Percentiles rank a stretch among this genome's conserved stretches.
Conservation (phyloP, 2,888 invertebrate species). For the Amitus sp. region DNA sequence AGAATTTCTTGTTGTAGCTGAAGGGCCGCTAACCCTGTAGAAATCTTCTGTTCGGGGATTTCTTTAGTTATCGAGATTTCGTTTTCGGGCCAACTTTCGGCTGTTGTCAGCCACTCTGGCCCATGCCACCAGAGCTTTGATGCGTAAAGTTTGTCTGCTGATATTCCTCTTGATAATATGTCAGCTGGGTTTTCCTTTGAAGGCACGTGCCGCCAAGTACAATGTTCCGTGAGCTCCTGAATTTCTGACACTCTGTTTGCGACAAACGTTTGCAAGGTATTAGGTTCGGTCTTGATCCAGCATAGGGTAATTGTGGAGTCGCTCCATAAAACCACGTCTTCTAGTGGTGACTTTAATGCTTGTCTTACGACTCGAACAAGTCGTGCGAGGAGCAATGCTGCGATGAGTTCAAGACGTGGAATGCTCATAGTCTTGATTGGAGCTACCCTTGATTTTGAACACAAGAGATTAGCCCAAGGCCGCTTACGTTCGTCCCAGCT, state of each 20-base stretch:
- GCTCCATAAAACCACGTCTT: slow-evolving; percentile 15
- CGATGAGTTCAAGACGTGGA: neutral
- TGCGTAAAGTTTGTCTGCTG: too few species aligned
- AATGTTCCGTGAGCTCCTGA: too few species aligned
- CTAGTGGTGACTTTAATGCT: too few species aligned
- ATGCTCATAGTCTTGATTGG: neutral
- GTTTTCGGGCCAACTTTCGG: too few species aligned
- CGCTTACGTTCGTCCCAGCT: too few species aligned
- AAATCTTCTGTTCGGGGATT: too few species aligned
- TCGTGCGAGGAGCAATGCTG: neutral
- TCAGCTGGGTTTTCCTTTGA: slow-evolving; percentile 49
- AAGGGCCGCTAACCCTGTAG: too few species aligned
- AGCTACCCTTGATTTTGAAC: neutral
- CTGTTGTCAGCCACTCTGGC: slow-evolving; percentile 17
- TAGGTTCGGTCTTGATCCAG: slow-evolving; percentile 38
- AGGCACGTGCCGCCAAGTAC: slow-evolving; percentile 49
- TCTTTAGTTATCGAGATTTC: too few species aligned
- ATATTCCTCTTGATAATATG: slow-evolving; percentile 47
- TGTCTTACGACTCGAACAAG: too few species aligned
- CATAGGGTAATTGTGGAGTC: slow-evolving; percentile 43
- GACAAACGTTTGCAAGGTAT: slow-evolving; percentile 36
- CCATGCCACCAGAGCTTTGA: slow-evolving; percentile 17
- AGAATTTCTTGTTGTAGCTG: too few species aligned
- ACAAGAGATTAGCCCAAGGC: neutral
- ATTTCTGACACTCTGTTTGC: slow-evolving; percentile 50